Conservation (phyloP, 2,113 vertebrate genomes). For the Pipra filicauda region DNA sequence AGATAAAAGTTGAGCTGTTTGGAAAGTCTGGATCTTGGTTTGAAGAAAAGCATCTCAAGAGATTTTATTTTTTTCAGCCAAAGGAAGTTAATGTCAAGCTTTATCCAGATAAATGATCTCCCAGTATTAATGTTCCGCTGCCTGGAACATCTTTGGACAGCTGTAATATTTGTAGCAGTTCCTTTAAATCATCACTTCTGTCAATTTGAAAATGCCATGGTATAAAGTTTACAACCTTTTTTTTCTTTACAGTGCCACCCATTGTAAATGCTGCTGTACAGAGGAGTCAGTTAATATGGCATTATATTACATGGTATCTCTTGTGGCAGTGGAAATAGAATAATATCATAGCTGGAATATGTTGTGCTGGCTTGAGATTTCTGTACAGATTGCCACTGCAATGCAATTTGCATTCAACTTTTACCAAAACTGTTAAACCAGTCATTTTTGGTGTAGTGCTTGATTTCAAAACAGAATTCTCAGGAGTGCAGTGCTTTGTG, state of each 20-base stretch:
- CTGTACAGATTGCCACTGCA: neutral
- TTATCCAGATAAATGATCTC: neutral
- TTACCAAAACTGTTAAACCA: neutral
- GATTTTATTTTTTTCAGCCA: neutral
- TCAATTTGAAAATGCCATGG: conserved; percentile 13
- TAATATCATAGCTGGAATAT: neutral
- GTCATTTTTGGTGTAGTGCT: neutral
- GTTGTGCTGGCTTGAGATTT: neutral
- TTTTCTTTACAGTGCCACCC: neutral
- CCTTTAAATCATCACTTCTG: conserved; percentile 42
- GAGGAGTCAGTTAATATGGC: neutral
- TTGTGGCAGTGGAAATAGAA: neutral
- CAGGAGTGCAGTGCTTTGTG: neutral
- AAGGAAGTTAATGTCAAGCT: neutral
- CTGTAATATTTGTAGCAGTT: conserved; percentile 46
- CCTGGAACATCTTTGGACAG: neutral
- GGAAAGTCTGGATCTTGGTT: neutral
- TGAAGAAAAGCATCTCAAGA: neutral
- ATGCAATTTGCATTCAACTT: neutral
- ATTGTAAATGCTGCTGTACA: neutral
- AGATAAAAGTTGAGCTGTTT: neutral
- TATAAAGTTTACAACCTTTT: neutral
- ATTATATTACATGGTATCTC: neutral
- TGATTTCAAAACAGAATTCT: neutral
- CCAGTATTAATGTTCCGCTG: neutral